Evolutionary conservation across 2,797 vertebrate genomes (phyloP).

Genomic region (Paramormyrops hopkinsi): DNA sequence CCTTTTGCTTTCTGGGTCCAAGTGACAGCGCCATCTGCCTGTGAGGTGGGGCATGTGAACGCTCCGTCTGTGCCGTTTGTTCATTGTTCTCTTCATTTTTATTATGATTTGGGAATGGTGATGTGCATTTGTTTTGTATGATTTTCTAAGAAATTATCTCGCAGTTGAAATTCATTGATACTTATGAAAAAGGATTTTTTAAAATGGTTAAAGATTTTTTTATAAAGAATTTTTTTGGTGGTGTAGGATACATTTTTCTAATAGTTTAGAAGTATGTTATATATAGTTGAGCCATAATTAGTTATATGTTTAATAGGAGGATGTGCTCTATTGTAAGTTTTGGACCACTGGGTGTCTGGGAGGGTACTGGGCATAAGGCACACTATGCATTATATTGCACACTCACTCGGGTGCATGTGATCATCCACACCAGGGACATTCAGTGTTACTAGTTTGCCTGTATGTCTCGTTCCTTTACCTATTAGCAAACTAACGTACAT

Average conservation of each 20-base stretch:
- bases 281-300: not conserved
- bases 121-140: not conserved
- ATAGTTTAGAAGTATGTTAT: not conserved
- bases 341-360: not conserved
- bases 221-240: not conserved
- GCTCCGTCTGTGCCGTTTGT: not conserved
- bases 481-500: not conserved
- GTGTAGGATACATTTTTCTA: not conserved
- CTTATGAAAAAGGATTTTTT: not conserved
- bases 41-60: slow-evolving; percentile 45
- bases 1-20: slow-evolving; percentile 34
- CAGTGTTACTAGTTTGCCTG: not conserved
- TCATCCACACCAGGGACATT: not conserved
- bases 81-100: not conserved
- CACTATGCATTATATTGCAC: not conserved
- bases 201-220: not conserved
- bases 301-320: not conserved
- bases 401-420: not conserved
- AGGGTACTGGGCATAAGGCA: not conserved
- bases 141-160: not conserved
- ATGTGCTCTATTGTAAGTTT: not conserved
- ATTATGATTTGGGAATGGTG: not conserved
- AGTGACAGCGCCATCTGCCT: slow-evolving; percentile 61
- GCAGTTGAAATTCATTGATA: not conserved
- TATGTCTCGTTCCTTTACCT: not conserved